Conservation (phyloP, 2,797 vertebrate species). For the Pangasius macronema region DNA sequence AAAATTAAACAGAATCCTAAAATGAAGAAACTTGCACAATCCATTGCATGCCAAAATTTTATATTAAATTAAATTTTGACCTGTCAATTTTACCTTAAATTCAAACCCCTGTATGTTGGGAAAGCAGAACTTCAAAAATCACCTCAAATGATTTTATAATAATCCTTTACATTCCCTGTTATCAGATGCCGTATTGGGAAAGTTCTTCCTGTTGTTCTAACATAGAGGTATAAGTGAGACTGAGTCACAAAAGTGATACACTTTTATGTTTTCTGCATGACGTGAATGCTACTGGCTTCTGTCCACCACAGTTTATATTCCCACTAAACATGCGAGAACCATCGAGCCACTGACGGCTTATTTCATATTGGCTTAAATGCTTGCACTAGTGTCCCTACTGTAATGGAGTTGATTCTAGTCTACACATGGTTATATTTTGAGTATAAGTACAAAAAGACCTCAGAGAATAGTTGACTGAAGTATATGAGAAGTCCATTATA, state of each 20-base stretch:
- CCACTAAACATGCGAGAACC: not conserved
- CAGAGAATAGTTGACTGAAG: not conserved
- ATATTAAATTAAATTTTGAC: too few relatives aligned
- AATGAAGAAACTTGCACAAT: constrained; percentile 1
- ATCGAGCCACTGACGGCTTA: not conserved
- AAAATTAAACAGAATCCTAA: not conserved
- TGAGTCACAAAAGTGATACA: not conserved
- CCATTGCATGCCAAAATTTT: not conserved
- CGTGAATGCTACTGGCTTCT: not conserved
- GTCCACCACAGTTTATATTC: not conserved
- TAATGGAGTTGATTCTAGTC: not conserved
- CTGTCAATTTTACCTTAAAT: too few relatives aligned
- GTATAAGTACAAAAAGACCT: not conserved
- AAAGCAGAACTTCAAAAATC: constrained; percentile 10
- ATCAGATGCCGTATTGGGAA: not conserved
- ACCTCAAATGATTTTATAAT: not conserved
- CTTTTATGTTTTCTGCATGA: not conserved
- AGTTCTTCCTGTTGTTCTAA: not conserved
- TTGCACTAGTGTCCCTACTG: not conserved
- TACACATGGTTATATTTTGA: not conserved
- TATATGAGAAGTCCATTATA: constrained; percentile 1
- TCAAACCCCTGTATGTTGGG: not conserved
- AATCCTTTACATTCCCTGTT: not conserved
- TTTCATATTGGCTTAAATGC: not conserved
- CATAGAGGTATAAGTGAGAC: not conserved